phyloP scores from a whole-genome alignment of 2,797 vertebrate species.

The Catharus ustulatus region DNA sequence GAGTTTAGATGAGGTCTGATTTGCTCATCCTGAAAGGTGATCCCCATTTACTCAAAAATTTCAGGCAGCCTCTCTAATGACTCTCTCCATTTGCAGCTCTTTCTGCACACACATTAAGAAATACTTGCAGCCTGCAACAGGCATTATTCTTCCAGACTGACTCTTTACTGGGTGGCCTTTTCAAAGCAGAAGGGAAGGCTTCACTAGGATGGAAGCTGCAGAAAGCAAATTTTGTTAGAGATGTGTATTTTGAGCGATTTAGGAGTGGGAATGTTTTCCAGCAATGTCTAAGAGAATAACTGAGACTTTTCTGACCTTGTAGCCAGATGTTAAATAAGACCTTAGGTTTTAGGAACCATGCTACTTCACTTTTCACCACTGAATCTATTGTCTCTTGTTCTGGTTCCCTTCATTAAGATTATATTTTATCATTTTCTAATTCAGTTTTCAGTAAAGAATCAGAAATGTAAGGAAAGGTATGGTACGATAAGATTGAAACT shows the following conservation, averaged over 20 bases:
- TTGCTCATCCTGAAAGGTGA: not conserved
- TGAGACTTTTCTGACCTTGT: not conserved
- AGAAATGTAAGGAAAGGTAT: not conserved
- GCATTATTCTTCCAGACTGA: not conserved
- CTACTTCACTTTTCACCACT: not conserved
- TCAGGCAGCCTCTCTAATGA: not conserved
- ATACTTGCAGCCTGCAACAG: not conserved
- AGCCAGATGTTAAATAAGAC: not conserved
- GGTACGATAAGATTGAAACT: not conserved
- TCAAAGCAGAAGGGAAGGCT: not conserved
- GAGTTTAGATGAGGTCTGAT: not conserved
- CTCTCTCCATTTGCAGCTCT: not conserved
- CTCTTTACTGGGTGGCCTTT: not conserved
- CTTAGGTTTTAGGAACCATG: not conserved
- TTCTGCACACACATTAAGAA: not conserved
- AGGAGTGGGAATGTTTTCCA: accelerated
- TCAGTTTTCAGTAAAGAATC: not conserved
- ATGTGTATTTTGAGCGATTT: not conserved
- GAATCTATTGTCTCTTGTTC: not conserved
- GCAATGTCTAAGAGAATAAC: not conserved
- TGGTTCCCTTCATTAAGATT: not conserved
- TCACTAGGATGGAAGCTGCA: not conserved
- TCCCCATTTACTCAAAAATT: not conserved
- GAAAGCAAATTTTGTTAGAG: not conserved
- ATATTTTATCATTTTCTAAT: not conserved